Conservation (phyloP, 2,113 vertebrate species). For the Corapipo altera region DNA sequence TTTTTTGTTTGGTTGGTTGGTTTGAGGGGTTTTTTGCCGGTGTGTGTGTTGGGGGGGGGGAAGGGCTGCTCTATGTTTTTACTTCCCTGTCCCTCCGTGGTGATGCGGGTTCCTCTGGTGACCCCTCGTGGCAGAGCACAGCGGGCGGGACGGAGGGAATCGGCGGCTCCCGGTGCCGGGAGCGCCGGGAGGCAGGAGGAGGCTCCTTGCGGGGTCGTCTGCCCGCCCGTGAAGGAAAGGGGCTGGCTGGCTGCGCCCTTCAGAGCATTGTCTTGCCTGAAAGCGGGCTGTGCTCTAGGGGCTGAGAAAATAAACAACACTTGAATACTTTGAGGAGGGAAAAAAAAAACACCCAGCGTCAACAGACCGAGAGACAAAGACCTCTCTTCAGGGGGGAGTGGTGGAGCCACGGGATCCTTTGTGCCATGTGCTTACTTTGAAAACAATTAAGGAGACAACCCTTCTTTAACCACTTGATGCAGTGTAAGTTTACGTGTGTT, state of each 20-base stretch:
- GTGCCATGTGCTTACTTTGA: not conserved
- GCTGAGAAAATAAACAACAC: not conserved
- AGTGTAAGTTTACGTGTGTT: accelerated
- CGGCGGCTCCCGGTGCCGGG: not conserved
- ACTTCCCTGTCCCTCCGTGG: accelerated
- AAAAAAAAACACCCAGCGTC: too few species aligned
- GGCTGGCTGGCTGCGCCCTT: not conserved
- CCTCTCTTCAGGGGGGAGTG: too few species aligned
- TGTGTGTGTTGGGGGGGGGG: not conserved
- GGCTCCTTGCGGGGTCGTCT: too few species aligned
- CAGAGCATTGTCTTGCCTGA: accelerated
- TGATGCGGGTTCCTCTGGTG: not conserved
- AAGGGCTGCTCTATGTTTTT: accelerated
- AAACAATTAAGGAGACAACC: not conserved
- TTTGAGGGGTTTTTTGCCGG: accelerated
- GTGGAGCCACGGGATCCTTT: not conserved
- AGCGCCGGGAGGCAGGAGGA: accelerated
- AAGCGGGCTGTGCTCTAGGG: accelerated
- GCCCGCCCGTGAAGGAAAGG: accelerated
- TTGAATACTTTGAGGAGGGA: not conserved
- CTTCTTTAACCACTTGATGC: not conserved
- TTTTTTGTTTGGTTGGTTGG: too few species aligned
- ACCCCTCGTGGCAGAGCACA: not conserved
- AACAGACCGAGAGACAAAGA: not conserved
- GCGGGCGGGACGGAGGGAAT: not conserved